These are phyloP conservation scores for Anneissia japonica DNA, from an alignment of 35 echinoderm and acorn worm genomes.

Conservation along the genomic window DNA sequence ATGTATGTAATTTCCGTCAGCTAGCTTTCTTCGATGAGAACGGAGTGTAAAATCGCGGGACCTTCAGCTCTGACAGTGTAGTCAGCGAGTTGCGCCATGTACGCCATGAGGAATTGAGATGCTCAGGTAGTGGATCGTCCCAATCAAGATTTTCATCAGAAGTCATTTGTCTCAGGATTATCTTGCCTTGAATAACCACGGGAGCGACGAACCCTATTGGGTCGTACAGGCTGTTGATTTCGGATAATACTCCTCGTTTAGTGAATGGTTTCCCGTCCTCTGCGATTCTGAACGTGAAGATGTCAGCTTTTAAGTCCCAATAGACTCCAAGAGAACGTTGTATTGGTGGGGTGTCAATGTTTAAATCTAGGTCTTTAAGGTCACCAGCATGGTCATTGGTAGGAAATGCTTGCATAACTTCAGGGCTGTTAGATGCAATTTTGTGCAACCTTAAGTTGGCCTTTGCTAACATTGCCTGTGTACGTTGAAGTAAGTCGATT, in stretches of 20 bases:
- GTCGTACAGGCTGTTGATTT: constrained; percentile 10
- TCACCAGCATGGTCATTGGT: neutral
- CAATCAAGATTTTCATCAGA: neutral
- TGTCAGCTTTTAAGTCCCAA: neutral
- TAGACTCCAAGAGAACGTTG: neutral
- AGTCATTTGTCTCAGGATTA: neutral
- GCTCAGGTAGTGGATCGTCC: neutral
- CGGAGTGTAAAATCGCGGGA: neutral
- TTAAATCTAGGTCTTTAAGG: neutral
- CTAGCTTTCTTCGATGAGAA: no score
- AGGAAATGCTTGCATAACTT: constrained; percentile 9
- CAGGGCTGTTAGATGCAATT: constrained; percentile 4
- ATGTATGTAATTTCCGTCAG: neutral
- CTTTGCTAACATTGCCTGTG: neutral
- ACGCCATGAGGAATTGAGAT: neutral
- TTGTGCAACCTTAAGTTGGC: constrained; percentile 21
- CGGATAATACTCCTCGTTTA: neutral
- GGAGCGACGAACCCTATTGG: neutral
- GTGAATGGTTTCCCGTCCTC: neutral
- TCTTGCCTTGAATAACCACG: constrained; percentile 4
- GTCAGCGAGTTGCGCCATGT: neutral
- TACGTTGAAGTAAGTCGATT: neutral
- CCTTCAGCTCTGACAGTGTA: neutral
- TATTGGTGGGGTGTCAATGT: neutral
- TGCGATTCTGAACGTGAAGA: neutral